Percentiles rank a stretch among this genome's conserved stretches.
These are phyloP conservation scores for Mus spicilegus DNA, from an alignment of 2,113 vertebrate genomes.

Conservation along the genomic window DNA sequence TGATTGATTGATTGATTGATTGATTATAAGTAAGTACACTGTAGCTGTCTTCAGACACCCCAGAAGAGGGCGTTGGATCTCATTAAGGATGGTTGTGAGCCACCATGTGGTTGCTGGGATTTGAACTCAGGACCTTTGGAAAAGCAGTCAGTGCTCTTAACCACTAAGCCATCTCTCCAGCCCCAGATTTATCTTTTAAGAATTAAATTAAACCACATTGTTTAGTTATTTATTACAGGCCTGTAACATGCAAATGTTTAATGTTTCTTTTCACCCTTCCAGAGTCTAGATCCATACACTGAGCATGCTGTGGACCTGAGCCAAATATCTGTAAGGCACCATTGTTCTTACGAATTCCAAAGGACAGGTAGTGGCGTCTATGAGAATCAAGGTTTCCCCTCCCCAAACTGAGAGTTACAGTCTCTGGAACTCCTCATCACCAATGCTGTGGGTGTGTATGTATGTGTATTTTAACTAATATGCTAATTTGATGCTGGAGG, in stretches of 20 bases:
- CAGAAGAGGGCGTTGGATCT: too few species aligned
- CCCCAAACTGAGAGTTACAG: neutral
- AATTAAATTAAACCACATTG: neutral
- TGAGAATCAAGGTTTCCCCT: neutral
- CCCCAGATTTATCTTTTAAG: constrained; percentile 26
- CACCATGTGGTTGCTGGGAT: too few species aligned
- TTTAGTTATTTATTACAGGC: neutral
- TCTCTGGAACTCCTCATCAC: neutral
- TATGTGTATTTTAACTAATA: neutral
- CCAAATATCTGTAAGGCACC: neutral
- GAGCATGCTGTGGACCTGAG: neutral
- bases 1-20: too few species aligned
- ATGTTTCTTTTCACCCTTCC: neutral
- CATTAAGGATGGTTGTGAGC: too few species aligned
- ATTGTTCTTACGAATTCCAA: neutral
- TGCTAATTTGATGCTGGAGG: neutral
- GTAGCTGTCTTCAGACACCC: too few species aligned
- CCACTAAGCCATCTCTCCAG: too few species aligned
- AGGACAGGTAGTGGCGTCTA: neutral
- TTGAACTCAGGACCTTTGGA: too few species aligned
- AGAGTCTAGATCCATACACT: neutral
- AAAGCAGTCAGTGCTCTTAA: too few species aligned
- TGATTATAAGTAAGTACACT: too few species aligned
- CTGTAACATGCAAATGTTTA: neutral
- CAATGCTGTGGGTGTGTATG: neutral